A percentile compares a stretch with the other conserved stretches of the same genome.
phyloP scores from a whole-genome alignment of 1,140 invertebrate genomes.

The Drosophila auraria region DNA sequence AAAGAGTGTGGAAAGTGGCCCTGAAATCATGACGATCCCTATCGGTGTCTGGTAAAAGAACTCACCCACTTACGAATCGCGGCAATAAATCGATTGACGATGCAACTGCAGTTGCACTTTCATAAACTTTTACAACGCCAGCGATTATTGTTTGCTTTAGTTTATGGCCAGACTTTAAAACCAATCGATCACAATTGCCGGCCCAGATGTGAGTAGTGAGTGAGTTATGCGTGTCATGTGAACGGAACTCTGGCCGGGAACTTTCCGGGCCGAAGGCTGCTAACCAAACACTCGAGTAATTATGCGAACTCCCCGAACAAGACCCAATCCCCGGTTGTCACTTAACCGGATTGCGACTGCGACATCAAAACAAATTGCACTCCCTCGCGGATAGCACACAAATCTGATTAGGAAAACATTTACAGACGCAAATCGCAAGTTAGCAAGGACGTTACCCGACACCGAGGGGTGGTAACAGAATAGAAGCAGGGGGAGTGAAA shows the following conservation, averaged over 20 bases:
- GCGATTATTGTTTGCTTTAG: slow-evolving; percentile 77
- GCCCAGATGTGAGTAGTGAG: background rate
- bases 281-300: slow-evolving; percentile 47
- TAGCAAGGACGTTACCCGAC: slow-evolving; percentile 43
- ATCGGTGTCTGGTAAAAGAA: slow-evolving; percentile 24
- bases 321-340: slow-evolving; percentile 38
- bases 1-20: slow-evolving; percentile 41
- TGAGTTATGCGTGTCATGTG: slow-evolving; percentile 34
- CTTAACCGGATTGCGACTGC: slow-evolving; percentile 68
- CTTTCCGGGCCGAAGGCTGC: slow-evolving; percentile 5
- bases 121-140: slow-evolving; percentile 71
- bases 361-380: slow-evolving; percentile 80
- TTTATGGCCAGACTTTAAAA: slow-evolving; percentile 74
- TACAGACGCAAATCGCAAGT: slow-evolving; percentile 81
- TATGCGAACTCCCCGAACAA: slow-evolving; percentile 38
- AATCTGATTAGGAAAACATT: slow-evolving; percentile 82
- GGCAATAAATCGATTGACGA: slow-evolving; percentile 75
- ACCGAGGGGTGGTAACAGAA: background rate
- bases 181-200: slow-evolving; percentile 71
- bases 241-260: slow-evolving; percentile 16
- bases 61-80: slow-evolving; percentile 43
- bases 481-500: background rate
- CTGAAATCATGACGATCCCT: slow-evolving; percentile 53
- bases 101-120: slow-evolving; percentile 51
- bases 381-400: slow-evolving; percentile 67